A percentile compares a stretch with the other conserved stretches of the same genome.
Evolutionary conservation across 2,888 invertebrate species (phyloP).

Genomic region (Epinotia demarniana): DNA sequence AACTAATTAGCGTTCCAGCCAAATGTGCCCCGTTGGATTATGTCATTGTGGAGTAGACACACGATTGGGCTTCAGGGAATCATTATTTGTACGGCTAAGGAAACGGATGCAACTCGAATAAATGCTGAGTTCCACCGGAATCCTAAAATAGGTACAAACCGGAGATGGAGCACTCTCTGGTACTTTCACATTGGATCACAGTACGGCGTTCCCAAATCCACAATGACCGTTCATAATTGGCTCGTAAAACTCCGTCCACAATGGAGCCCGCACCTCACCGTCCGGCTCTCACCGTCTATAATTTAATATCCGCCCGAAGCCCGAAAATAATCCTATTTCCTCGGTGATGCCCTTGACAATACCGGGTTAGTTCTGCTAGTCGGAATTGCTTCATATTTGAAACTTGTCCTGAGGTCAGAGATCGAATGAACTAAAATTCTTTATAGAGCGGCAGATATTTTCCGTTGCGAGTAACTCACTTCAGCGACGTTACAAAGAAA

Average conservation of each 20-base stretch:
- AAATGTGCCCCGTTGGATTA: not conserved
- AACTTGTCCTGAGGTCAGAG: slow-evolving; percentile 15
- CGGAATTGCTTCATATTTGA: slow-evolving; percentile 31
- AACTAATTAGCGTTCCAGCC: slow-evolving; percentile 6
- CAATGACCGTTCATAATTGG: slow-evolving; percentile 52
- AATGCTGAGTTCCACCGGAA: not conserved
- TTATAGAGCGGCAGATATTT: slow-evolving; percentile 6
- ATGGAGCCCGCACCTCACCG: slow-evolving; percentile 74
- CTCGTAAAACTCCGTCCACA: slow-evolving; percentile 58
- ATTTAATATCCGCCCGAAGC: slow-evolving; percentile 83
- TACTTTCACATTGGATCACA: slow-evolving; percentile 43
- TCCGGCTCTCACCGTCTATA: slow-evolving; percentile 73
- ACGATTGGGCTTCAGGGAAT: not conserved
- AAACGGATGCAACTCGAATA: not conserved
- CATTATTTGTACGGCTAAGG: not conserved
- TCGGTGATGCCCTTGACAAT: slow-evolving; percentile 64
- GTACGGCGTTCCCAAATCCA: slow-evolving; percentile 39
- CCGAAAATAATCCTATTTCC: slow-evolving; percentile 78
- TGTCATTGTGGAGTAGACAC: not conserved
- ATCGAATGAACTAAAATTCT: slow-evolving; percentile 10
- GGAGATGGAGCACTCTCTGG: slow-evolving; percentile 21
- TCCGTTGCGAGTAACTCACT: not conserved
- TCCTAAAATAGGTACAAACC: not conserved
- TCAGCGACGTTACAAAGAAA: not conserved
- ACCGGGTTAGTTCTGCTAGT: slow-evolving; percentile 47